Evolutionary conservation across 2,113 vertebrate genomes (phyloP).

Genomic region (Noturus placidus): DNA sequence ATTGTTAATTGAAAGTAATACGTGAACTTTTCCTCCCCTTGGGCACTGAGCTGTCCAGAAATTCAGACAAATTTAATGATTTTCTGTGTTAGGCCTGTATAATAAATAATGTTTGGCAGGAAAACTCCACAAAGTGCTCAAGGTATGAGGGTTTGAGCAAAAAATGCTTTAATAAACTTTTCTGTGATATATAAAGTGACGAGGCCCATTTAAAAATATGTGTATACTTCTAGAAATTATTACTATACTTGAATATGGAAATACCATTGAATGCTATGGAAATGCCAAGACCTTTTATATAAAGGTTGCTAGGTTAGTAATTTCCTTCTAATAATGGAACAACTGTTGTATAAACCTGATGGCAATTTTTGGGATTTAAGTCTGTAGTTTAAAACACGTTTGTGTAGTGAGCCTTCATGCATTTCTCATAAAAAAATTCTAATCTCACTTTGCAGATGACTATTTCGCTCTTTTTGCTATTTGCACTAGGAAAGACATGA

Average conservation of each 20-base stretch:
- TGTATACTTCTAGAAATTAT: not conserved
- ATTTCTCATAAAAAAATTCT: not conserved
- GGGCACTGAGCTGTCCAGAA: not conserved
- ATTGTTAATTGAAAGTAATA: conserved; percentile 46
- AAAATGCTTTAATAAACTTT: not conserved
- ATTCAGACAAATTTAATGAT: not conserved
- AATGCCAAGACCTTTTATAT: not conserved
- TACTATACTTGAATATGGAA: not conserved
- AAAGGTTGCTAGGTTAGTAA: not conserved
- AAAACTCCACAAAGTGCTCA: not conserved
- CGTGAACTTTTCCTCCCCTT: conserved; percentile 18
- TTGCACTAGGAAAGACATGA: conserved; percentile 31
- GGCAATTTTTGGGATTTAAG: not conserved
- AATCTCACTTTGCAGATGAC: conserved; percentile 16
- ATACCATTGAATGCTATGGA: not conserved
- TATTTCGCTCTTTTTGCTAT: conserved; percentile 38
- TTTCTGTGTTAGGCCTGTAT: not conserved
- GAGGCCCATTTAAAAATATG: not conserved
- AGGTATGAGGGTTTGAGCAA: not conserved
- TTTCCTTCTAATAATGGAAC: not conserved
- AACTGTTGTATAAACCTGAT: not conserved
- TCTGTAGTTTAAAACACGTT: not conserved
- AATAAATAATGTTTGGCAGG: not conserved
- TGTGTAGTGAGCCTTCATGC: not conserved
- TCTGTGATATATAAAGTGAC: not conserved